Conservation (phyloP, 2,888 invertebrate genomes). For the Cataglyphis livida region DNA sequence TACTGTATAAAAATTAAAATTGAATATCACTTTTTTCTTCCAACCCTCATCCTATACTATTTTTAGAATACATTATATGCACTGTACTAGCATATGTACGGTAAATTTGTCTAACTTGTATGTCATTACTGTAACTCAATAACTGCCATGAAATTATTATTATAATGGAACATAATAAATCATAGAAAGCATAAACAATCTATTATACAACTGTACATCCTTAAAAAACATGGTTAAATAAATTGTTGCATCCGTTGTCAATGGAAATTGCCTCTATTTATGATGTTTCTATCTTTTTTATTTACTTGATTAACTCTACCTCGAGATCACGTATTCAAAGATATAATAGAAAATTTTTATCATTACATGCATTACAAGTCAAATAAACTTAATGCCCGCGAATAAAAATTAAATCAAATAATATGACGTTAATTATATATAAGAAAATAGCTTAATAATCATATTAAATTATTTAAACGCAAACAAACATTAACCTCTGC, state of each 20-base stretch:
- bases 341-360: neutral
- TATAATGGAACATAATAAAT: neutral
- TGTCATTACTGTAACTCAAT: neutral
- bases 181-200: neutral
- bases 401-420: neutral
- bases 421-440: neutral
- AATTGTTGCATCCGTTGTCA: conserved; percentile 2
- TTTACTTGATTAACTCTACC: neutral
- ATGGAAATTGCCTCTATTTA: neutral
- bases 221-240: neutral
- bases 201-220: neutral
- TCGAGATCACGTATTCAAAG: conserved; percentile 15
- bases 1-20: conserved; percentile 20
- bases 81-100: neutral
- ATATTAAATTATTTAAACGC: neutral
- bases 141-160: neutral
- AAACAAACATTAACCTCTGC: neutral
- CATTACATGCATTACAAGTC: neutral
- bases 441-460: neutral
- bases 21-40: neutral
- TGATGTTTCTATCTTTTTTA: neutral
- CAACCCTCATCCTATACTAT: neutral
- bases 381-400: neutral
- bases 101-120: neutral
- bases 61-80: neutral